phyloP scores from a whole-genome alignment of 2,113 vertebrate genomes.

The Phylloscopus trochilus region DNA sequence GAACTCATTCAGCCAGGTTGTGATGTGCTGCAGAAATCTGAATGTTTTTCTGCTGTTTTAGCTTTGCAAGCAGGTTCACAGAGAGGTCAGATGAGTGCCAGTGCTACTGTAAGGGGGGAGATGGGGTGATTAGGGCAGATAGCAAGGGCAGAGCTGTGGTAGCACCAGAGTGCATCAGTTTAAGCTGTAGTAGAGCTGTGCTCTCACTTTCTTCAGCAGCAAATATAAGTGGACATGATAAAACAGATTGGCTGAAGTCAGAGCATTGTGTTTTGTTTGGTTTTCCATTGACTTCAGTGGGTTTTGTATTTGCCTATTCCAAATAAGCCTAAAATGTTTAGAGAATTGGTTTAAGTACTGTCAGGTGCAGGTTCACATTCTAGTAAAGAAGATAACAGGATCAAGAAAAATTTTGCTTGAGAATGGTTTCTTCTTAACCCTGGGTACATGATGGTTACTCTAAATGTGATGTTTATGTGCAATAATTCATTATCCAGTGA shows the following conservation, averaged over 20 bases:
- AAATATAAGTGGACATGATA: not conserved
- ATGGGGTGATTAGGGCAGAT: not conserved
- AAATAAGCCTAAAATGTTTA: not conserved
- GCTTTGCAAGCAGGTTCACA: not conserved
- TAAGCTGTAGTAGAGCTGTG: not conserved
- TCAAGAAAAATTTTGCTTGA: not conserved
- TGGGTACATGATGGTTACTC: not conserved
- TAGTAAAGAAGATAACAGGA: not conserved
- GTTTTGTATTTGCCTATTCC: not conserved
- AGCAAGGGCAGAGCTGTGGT: not conserved
- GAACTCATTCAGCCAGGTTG: not conserved
- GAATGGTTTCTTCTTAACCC: not conserved
- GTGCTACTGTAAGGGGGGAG: not conserved
- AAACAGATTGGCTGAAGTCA: not conserved
- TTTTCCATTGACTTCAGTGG: not conserved
- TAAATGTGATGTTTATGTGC: not conserved
- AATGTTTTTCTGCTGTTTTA: conserved; percentile 1
- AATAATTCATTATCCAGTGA: not conserved
- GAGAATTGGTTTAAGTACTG: not conserved
- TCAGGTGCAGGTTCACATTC: not conserved
- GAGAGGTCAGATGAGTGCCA: not conserved
- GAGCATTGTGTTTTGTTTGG: not conserved
- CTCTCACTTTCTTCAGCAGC: not conserved
- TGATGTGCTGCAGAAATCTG: not conserved
- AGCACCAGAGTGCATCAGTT: not conserved